A percentile compares a stretch with the other conserved stretches of the same genome.
phyloP scores from a whole-genome alignment of 1,140 invertebrate species.

The Ephestia elutella region DNA sequence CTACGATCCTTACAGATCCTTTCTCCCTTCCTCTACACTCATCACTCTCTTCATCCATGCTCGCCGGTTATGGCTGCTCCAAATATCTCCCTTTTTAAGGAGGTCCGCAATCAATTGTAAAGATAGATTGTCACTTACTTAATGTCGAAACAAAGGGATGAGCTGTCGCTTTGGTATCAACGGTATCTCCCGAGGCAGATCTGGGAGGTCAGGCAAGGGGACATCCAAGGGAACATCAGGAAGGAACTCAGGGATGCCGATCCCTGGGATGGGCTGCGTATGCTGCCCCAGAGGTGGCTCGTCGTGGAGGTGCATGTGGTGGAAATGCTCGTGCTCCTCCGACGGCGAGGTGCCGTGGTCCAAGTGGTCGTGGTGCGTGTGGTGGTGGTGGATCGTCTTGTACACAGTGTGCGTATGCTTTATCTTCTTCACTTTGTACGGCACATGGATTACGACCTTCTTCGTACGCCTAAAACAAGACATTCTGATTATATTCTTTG shows the following conservation, averaged over 20 bases:
- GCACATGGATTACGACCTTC: slow-evolving; percentile 78
- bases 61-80: too few relatives aligned
- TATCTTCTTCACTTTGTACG: slow-evolving; percentile 77
- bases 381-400: slow-evolving; percentile 76
- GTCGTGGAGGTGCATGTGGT: slow-evolving; percentile 56
- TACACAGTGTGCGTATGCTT: slow-evolving; percentile 80
- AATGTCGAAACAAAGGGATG: slow-evolving; percentile 33
- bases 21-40: too few relatives aligned
- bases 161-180: slow-evolving; percentile 21
- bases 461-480: slow-evolving; percentile 61
- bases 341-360: slow-evolving; percentile 21
- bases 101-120: too few relatives aligned
- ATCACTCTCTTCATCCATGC: too few relatives aligned
- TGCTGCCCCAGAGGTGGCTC: slow-evolving; percentile 33
- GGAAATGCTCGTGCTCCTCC: slow-evolving; percentile 67
- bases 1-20: too few relatives aligned
- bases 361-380: slow-evolving; percentile 48
- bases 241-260: slow-evolving; percentile 50
- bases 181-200: slow-evolving; percentile 35
- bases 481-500: too few relatives aligned
- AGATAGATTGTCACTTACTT: slow-evolving; percentile 19
- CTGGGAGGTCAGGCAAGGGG: slow-evolving; percentile 29
- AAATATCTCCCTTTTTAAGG: too few relatives aligned
- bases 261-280: slow-evolving; percentile 34
- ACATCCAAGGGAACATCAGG: slow-evolving; percentile 46